Evolutionary conservation across 2,888 invertebrate genomes (phyloP).

Genomic region (Aleiodes leptofemur): DNA sequence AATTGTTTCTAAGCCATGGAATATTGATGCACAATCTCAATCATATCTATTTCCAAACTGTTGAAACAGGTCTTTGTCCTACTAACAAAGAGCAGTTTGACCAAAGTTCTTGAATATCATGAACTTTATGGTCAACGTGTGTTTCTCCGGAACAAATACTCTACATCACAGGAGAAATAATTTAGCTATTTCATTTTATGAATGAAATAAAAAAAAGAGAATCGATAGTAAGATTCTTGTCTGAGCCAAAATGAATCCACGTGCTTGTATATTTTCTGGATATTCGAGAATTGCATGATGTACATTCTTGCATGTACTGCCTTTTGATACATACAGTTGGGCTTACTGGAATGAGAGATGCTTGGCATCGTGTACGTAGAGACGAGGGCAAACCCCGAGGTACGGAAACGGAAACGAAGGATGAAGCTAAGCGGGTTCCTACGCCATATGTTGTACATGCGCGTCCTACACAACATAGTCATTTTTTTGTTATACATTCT

Average conservation of each 20-base stretch:
- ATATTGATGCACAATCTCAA: too few species aligned
- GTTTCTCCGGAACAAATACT: neutral
- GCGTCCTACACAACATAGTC: slow-evolving; percentile 44
- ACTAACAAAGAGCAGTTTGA: too few species aligned
- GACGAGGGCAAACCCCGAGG: slow-evolving; percentile 47
- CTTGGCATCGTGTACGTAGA: slow-evolving; percentile 40
- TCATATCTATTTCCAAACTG: too few species aligned
- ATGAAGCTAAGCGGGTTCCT: slow-evolving; percentile 52
- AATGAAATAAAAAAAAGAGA: slow-evolving; percentile 1
- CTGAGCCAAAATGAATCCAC: slow-evolving; percentile 10
- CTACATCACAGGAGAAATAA: neutral
- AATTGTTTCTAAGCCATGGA: too few species aligned
- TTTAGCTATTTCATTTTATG: neutral
- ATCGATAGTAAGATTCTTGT: neutral
- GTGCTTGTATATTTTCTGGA: slow-evolving; percentile 1
- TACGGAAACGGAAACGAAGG: slow-evolving; percentile 61
- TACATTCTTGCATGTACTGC: slow-evolving; percentile 21
- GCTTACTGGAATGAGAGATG: slow-evolving; percentile 39
- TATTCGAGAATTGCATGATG: slow-evolving; percentile 18
- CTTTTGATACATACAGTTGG: slow-evolving; percentile 33
- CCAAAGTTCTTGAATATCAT: neutral
- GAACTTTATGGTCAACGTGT: neutral
- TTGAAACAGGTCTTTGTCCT: too few species aligned
- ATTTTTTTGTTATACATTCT: slow-evolving; percentile 54
- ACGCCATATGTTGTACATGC: slow-evolving; percentile 53